These are phyloP conservation scores for Ceriagrion tenellum DNA, from an alignment of 2,888 invertebrate genomes.

Conservation along the genomic window DNA sequence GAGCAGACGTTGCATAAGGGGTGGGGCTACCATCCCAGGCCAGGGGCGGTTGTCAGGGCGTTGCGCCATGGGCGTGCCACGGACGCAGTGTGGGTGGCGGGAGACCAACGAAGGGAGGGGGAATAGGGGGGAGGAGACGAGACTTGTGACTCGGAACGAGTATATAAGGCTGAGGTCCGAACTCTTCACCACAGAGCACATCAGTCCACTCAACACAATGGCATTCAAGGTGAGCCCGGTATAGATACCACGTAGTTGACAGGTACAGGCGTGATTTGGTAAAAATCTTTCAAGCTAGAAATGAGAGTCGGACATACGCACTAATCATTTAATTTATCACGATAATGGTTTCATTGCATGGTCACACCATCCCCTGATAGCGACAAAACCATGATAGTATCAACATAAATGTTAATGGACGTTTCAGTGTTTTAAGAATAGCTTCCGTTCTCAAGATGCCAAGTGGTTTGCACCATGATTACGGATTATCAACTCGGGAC, in stretches of 20 bases:
- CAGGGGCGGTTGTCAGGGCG: neutral
- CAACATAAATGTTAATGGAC: too few species aligned
- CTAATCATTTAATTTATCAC: too few species aligned
- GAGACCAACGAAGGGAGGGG: neutral
- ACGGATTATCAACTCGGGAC: too few species aligned
- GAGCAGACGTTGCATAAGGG: neutral
- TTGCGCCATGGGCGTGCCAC: slow-evolving; percentile 34
- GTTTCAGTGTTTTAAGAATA: too few species aligned
- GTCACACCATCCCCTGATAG: too few species aligned
- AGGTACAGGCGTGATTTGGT: too few species aligned
- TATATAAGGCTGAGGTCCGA: neutral
- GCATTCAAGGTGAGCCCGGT: slow-evolving; percentile 62
- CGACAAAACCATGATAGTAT: too few species aligned
- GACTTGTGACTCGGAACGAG: neutral
- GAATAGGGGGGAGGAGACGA: neutral
- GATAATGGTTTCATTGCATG: too few species aligned
- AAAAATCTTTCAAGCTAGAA: too few species aligned
- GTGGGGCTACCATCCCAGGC: neutral
- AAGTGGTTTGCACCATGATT: too few species aligned
- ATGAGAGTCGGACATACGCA: too few species aligned
- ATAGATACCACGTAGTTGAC: neutral
- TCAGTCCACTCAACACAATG: slow-evolving; percentile 45
- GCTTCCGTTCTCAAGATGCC: too few species aligned
- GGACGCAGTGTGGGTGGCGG: neutral
- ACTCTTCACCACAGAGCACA: slow-evolving; percentile 8